Percentiles rank a stretch among this genome's conserved stretches.
Evolutionary conservation across 2,113 vertebrate species (phyloP).

Genomic region (Gavialis gangeticus): DNA sequence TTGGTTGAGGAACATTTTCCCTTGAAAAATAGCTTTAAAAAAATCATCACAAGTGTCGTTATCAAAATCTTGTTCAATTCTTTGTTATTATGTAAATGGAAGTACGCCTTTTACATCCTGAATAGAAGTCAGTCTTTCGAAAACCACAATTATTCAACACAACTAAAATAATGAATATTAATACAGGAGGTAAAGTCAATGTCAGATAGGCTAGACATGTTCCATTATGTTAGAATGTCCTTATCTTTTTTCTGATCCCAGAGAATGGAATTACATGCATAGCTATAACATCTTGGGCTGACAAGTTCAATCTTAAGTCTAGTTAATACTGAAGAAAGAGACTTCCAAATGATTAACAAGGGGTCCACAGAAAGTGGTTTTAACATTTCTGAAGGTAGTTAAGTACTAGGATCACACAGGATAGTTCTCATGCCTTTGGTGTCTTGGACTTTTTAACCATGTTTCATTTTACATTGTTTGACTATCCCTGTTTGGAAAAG

Average conservation of each 20-base stretch:
- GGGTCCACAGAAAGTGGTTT: background rate
- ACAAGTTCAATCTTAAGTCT: background rate
- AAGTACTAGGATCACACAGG: background rate
- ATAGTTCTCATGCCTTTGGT: background rate
- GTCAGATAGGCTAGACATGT: background rate
- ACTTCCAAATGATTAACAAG: background rate
- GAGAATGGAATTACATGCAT: background rate
- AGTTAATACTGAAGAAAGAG: background rate
- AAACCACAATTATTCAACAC: rapidly evolving
- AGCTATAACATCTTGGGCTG: background rate
- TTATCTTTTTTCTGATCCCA: background rate
- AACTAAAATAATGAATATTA: background rate
- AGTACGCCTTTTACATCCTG: background rate
- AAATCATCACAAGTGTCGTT: background rate
- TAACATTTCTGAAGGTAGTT: background rate
- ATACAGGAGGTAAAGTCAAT: background rate
- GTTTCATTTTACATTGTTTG: background rate
- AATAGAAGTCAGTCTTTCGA: background rate
- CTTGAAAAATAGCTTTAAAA: background rate
- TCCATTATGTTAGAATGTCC: background rate
- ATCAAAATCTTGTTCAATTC: background rate
- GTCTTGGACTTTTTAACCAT: background rate
- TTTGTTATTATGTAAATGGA: background rate
- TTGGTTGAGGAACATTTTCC: background rate
- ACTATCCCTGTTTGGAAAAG: background rate